Conservation (phyloP, 2,113 vertebrate genomes). For the Sander lucioperca region DNA sequence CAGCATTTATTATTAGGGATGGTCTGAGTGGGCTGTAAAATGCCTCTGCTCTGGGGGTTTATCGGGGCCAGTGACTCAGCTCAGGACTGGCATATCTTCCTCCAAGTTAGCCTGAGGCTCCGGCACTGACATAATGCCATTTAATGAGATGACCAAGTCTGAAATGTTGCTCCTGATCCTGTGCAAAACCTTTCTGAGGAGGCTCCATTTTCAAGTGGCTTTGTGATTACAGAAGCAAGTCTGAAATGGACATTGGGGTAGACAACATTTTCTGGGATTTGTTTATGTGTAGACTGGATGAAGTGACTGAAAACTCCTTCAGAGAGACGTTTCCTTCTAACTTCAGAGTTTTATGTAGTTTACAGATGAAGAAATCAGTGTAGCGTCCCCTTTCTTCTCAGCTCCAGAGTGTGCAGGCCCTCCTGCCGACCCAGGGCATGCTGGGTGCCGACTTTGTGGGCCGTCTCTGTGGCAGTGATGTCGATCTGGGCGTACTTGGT, state of each 20-base stretch:
- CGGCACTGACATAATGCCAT: constrained; percentile 39
- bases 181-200: constrained; percentile 6
- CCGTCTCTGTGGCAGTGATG: constrained; percentile 89
- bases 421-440: constrained; percentile 90
- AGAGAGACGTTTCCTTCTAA: not conserved
- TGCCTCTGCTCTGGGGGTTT: constrained; percentile 19
- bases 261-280: constrained; percentile 8
- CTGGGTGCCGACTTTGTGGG: constrained; percentile 88
- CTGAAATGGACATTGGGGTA: not conserved
- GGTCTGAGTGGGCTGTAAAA: constrained; percentile 48
- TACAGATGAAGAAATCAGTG: constrained; percentile 75
- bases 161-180: constrained; percentile 36
- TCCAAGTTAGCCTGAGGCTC: constrained; percentile 25
- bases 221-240: not conserved
- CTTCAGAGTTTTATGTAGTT: constrained; percentile 12
- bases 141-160: constrained; percentile 50
- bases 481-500: constrained; percentile 92
- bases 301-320: not conserved
- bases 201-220: constrained; percentile 25
- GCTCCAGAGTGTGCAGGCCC: constrained; percentile 89
- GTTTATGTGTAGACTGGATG: not conserved
- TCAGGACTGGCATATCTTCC: constrained; percentile 39
- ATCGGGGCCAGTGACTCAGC: constrained; percentile 45
- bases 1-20: constrained; percentile 25
- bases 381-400: constrained; percentile 83